Evolutionary conservation across 2,888 invertebrate species (phyloP).

Genomic region (Tolmerus cingulatus): DNA sequence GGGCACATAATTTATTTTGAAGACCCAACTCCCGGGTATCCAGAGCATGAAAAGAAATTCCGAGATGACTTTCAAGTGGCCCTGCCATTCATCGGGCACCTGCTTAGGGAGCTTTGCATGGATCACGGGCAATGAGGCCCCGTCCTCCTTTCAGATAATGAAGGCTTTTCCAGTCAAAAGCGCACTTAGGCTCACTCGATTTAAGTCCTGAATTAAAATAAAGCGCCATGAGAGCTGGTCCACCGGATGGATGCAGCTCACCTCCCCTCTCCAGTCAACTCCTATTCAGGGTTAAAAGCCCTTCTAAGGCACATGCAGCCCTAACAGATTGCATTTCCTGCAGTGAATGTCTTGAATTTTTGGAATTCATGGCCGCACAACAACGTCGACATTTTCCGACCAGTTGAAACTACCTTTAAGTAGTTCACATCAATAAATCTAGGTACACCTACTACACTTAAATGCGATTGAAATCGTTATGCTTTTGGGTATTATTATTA

Average conservation of each 20-base stretch:
- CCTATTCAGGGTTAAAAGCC: neutral
- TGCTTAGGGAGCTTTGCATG: neutral
- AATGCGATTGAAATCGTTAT: no score
- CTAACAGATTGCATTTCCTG: neutral
- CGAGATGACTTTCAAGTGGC: neutral
- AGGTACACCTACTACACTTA: no score
- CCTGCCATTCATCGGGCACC: neutral
- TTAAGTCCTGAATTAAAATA: neutral
- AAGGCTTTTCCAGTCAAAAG: neutral
- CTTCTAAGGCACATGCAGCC: neutral
- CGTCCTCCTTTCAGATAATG: neutral
- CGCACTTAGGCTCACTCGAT: neutral
- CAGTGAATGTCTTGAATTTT: neutral
- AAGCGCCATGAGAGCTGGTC: neutral
- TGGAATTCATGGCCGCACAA: neutral
- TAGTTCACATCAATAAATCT: neutral
- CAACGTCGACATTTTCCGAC: neutral
- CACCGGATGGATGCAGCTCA: neutral
- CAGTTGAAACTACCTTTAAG: neutral
- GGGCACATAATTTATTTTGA: conserved; percentile 4
- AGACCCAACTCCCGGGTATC: neutral
- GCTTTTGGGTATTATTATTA: no score
- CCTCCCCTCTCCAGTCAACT: neutral
- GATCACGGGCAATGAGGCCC: neutral
- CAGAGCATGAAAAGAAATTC: neutral